phyloP scores from a whole-genome alignment of 2,797 vertebrate species.

The Sphenodon punctatus region DNA sequence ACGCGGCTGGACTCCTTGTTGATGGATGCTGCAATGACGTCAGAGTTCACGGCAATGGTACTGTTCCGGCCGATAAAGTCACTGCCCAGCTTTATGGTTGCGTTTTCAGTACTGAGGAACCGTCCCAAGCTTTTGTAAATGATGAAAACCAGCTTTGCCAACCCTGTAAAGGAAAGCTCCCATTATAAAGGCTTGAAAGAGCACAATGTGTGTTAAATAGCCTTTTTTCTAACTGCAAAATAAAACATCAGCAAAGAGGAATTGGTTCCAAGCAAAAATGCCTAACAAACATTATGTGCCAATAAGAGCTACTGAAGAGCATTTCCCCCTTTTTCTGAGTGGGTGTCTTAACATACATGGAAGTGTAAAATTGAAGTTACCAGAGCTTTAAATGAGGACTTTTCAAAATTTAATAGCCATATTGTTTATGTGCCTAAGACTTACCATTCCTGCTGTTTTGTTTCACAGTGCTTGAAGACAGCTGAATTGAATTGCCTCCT shows the following conservation, averaged over 20 bases:
- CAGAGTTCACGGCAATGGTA: slow-evolving; percentile 94
- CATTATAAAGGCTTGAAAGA: background rate
- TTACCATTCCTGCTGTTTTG: slow-evolving; percentile 98
- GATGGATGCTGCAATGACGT: slow-evolving; percentile 96
- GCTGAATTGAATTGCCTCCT: slow-evolving; percentile 92
- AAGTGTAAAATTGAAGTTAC: background rate
- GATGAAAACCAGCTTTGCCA: slow-evolving; percentile 97
- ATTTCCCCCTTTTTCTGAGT: slow-evolving; percentile 33
- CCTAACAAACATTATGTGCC: background rate
- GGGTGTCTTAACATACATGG: background rate
- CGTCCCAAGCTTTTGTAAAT: slow-evolving; percentile 97
- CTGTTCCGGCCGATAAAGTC: slow-evolving; percentile 88
- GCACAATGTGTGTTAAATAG: background rate
- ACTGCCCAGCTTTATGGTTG: slow-evolving; percentile 90
- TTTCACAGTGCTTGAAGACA: slow-evolving; percentile 96
- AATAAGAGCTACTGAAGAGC: slow-evolving; percentile 22
- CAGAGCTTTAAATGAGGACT: background rate
- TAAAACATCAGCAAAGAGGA: background rate
- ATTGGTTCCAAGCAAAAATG: background rate
- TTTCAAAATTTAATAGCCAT: background rate
- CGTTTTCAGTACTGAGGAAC: slow-evolving; percentile 95
- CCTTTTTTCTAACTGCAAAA: background rate
- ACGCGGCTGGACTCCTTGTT: slow-evolving; percentile 99
- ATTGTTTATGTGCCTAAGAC: slow-evolving; percentile 34
- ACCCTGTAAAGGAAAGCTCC: slow-evolving; percentile 74